Evolutionary conservation across 2,888 invertebrate species (phyloP).

Genomic region (Drosophila kambysellisi): DNA sequence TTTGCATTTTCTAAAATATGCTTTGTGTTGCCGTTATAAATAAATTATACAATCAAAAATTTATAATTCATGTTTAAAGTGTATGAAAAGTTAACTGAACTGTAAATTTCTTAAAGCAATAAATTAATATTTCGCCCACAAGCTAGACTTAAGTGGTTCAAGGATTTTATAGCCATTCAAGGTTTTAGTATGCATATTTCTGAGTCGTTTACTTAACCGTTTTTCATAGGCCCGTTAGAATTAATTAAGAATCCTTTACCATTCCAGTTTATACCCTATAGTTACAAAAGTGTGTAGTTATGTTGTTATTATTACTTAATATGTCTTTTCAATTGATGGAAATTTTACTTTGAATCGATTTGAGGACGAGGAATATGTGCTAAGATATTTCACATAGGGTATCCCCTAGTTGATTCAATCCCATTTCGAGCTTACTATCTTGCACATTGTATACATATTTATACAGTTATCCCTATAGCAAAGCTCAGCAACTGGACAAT

Average conservation of each 20-base stretch:
- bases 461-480: constrained; percentile 25
- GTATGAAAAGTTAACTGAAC: background rate
- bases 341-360: background rate
- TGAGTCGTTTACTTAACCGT: constrained; percentile 2
- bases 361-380: background rate
- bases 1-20: background rate
- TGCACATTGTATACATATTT: background rate
- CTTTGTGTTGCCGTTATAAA: background rate
- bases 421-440: background rate
- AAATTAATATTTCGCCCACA: background rate
- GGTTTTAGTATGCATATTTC: constrained; percentile 22
- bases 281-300: background rate
- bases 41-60: background rate
- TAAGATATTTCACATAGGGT: background rate
- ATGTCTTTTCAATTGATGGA: no score
- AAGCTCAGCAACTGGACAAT: constrained; percentile 41
- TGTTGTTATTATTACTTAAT: background rate
- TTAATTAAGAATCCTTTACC: constrained; percentile 18
- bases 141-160: background rate
- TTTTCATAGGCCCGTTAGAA: constrained; percentile 8
- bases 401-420: background rate
- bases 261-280: constrained; percentile 15
- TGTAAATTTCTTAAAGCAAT: background rate
- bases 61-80: background rate
- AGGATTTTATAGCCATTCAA: background rate